A percentile compares a stretch with the other conserved stretches of the same genome.
These are phyloP conservation scores for Ammospiza caudacuta DNA, from an alignment of 2,113 vertebrate species.

Conservation along the genomic window DNA sequence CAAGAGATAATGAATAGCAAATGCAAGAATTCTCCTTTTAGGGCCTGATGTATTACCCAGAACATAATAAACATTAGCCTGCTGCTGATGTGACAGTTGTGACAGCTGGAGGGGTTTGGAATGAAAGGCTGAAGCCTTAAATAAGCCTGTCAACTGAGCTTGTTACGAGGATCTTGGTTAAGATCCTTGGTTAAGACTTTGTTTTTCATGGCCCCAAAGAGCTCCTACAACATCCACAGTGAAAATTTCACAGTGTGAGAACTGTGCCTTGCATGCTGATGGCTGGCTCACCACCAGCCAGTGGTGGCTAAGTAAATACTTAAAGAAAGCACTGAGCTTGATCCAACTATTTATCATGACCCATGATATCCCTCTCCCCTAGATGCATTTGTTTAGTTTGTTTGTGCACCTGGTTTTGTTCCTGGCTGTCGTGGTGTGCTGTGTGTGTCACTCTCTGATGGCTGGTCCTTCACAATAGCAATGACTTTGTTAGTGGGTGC, in stretches of 20 bases:
- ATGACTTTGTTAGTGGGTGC: neutral
- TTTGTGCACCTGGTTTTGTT: neutral
- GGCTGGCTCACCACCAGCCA: neutral
- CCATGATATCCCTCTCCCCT: neutral
- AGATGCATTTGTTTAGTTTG: neutral
- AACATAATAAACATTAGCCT: slow-evolving; percentile 24
- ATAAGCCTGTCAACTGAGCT: slow-evolving; percentile 16
- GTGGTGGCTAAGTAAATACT: neutral
- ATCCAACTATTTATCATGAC: neutral
- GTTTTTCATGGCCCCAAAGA: neutral
- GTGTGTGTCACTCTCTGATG: accelerated
- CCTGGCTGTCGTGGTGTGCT: accelerated
- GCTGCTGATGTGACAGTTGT: neutral
- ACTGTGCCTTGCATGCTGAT: neutral
- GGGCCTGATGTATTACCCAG: slow-evolving; percentile 31
- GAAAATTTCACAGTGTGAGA: neutral
- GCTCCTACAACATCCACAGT: neutral
- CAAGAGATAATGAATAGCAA: neutral
- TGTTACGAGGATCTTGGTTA: neutral
- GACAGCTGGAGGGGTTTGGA: slow-evolving; percentile 14
- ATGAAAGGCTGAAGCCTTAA: slow-evolving; percentile 32
- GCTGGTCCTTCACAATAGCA: neutral
- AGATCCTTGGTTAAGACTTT: neutral
- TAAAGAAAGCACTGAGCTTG: neutral
- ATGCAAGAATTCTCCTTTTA: slow-evolving; percentile 18